phyloP scores from a whole-genome alignment of 2,888 invertebrate genomes.

The Idaea straminata region DNA sequence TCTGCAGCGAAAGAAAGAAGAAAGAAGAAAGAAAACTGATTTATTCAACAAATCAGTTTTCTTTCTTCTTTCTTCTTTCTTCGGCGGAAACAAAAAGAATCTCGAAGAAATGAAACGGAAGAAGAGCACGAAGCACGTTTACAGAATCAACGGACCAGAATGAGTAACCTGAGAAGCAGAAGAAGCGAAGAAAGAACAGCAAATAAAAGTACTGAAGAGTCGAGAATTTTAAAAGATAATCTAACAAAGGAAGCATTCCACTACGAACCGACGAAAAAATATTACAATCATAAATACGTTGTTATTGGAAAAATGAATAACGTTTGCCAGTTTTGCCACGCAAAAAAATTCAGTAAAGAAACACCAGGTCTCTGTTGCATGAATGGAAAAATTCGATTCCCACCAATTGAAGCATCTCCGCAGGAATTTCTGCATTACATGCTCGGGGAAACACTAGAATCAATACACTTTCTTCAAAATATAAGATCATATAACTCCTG shows the following conservation, averaged over 20 bases:
- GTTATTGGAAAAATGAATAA: background rate
- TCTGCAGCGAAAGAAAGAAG: too few species aligned
- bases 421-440: conserved; percentile 44
- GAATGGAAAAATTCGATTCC: conserved; percentile 50
- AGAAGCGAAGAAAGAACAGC: too few species aligned
- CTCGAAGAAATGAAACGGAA: too few species aligned
- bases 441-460: conserved; percentile 29
- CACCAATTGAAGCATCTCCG: conserved; percentile 42
- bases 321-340: conserved; percentile 3
- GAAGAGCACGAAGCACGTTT: too few species aligned
- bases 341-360: conserved; percentile 35
- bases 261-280: background rate
- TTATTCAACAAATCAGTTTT: too few species aligned
- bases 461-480: conserved; percentile 34
- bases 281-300: background rate
- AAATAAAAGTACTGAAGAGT: too few species aligned
- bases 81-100: too few species aligned
- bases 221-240: too few species aligned
- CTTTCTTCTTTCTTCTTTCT: too few species aligned
- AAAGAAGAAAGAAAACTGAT: too few species aligned
- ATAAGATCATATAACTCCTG: conserved; percentile 38
- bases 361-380: conserved; percentile 52
- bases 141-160: too few species aligned
- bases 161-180: too few species aligned
- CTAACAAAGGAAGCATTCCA: background rate